Conservation (phyloP, 2,888 invertebrate species). For the Meganola albula region DNA sequence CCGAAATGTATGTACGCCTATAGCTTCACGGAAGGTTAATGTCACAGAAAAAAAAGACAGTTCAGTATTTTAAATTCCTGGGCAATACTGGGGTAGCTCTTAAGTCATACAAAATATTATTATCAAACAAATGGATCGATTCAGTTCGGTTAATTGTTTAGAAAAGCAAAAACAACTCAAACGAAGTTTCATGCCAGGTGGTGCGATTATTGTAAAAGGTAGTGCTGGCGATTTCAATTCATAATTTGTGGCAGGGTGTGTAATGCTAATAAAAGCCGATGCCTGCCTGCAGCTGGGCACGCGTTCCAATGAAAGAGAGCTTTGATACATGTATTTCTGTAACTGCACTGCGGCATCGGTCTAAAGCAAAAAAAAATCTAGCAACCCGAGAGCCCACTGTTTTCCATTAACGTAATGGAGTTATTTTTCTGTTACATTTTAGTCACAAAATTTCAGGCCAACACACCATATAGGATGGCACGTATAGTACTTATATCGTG, state of each 20-base stretch:
- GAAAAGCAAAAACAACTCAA: no score
- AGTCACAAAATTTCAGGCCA: constrained; percentile 48
- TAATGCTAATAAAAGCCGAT: constrained; percentile 59
- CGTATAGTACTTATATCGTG: constrained; percentile 17
- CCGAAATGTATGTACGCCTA: no score
- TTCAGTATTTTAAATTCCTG: no score
- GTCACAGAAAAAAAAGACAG: no score
- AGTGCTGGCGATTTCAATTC: constrained; percentile 32
- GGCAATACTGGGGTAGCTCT: no score
- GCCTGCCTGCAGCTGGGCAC: constrained; percentile 43
- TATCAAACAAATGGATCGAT: no score
- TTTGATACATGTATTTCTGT: constrained; percentile 68
- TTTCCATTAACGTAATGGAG: constrained; percentile 71
- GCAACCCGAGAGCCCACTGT: constrained; percentile 59
- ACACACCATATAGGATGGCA: no score
- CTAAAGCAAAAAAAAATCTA: constrained; percentile 51
- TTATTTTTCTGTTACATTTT: constrained; percentile 60
- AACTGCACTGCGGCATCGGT: constrained; percentile 67
- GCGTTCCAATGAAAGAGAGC: constrained; percentile 62
- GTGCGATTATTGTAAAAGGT: constrained; percentile 35
- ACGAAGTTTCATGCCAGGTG: no score
- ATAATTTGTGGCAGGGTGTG: constrained; percentile 48
- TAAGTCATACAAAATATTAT: no score
- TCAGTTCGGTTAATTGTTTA: no score
- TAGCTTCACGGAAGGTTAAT: no score